Evolutionary conservation across 2,888 invertebrate species (phyloP), one percentile per base, ranked within the genome.

Genomic region (Calephelis perditalis): DNA sequence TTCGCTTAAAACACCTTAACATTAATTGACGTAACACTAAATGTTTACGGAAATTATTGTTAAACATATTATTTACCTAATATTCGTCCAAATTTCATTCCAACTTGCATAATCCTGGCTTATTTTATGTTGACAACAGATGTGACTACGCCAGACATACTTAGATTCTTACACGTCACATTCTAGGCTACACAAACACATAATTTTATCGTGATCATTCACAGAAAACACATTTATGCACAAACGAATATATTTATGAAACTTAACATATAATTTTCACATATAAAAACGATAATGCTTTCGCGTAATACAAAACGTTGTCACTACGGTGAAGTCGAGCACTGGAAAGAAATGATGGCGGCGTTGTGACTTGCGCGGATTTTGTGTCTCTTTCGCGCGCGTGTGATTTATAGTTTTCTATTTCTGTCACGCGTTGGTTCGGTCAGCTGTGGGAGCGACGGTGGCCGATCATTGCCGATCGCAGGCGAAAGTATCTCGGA

Each of bases 361-460:
- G 86, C 73, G 65, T 61, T 73, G 71, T 63, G 80, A 75, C 78
- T 72, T 84, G 85, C 84, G 86, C 83, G 82, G 74, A 62, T 72
- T 73, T 78, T 76, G 0, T 67, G 68, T 72, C 73, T 63, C 65
- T 65, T 70, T 70, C 73, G 64, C 73, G 65, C 76, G 68, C 62
- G 64, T 44, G 63, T 58, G 62, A 43, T 40, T 36, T 57, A 63
- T 65, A 68, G 69, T 70, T 68, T 61, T 61, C 68, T 61, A 66
- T 82, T 84, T 77, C 83, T 69, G 75, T 87, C 79, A 65, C 73
- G 60, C 82, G 56, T 73, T 74, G 74, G 71, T 72, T 71, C 79
- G 79, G 87, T 90, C 91, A 91, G 91, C 91, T 91, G 91, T 86
- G 78, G 82, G 78, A 80, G 73, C 89, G 87, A 80, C 74, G 73